Percentiles rank a stretch among this genome's conserved stretches.
Conservation (phyloP, 2,113 vertebrate species). For the Nannospalax galili region DNA sequence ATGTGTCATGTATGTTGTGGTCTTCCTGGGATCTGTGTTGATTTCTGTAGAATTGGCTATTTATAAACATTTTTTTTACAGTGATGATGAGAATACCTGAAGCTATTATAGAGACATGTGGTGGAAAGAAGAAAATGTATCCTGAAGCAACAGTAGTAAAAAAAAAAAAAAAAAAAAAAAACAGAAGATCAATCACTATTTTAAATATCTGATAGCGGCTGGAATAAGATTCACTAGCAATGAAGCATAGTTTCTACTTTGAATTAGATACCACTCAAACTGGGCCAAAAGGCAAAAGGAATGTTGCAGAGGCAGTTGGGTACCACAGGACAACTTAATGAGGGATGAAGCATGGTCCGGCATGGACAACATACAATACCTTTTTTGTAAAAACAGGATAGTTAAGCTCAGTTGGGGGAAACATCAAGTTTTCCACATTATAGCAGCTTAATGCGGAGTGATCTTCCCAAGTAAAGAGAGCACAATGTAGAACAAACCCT, state of each 20-base stretch:
- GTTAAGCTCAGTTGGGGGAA: not conserved
- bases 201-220: not conserved
- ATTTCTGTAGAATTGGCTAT: not conserved
- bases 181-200: not conserved
- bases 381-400: not conserved
- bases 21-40: too few relatives aligned
- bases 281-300: not conserved
- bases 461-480: not conserved
- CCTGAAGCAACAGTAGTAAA: not conserved
- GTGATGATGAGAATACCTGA: not conserved
- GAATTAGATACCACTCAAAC: not conserved
- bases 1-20: too few relatives aligned
- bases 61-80: not conserved
- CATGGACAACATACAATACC: not conserved
- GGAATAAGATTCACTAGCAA: not conserved
- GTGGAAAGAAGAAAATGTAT: too few relatives aligned
- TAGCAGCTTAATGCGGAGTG: not conserved
- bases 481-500: not conserved
- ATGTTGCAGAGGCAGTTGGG: not conserved
- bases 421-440: not conserved
- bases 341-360: fast-evolving
- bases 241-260: not conserved
- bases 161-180: not conserved
- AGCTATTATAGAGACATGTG: not conserved
- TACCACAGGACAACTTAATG: not conserved